phyloP scores from a whole-genome alignment of 2,888 invertebrate genomes.

The Cephus nigrinus region DNA sequence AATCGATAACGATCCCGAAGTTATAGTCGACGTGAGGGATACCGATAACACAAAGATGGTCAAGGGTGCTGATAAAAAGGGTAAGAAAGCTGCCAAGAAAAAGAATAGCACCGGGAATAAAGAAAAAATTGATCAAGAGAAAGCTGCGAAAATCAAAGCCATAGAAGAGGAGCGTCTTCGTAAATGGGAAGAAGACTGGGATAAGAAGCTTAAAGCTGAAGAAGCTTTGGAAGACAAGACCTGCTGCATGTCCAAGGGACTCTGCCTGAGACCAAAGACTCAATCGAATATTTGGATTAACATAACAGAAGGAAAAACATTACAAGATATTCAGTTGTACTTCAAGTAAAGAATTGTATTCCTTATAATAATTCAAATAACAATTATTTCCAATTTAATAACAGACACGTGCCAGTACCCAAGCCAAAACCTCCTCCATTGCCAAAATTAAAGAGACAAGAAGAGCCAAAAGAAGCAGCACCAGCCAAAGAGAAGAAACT shows the following conservation, averaged over 20 bases:
- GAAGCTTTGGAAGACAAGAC: constrained; percentile 34
- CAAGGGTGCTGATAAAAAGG: constrained; percentile 11
- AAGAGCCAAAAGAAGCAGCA: background rate
- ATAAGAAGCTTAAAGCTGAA: constrained; percentile 27
- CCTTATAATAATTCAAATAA: background rate
- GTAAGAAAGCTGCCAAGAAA: constrained; percentile 7
- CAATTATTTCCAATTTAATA: background rate
- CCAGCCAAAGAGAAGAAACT: constrained; percentile 13
- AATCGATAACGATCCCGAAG: constrained; percentile 13
- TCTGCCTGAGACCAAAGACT: constrained; percentile 32
- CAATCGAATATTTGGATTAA: constrained; percentile 46
- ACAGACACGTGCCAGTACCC: constrained; percentile 29
- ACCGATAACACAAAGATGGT: background rate
- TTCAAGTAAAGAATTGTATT: constrained; percentile 36
- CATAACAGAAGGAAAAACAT: constrained; percentile 32
- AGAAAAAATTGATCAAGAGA: constrained; percentile 1
- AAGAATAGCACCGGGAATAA: background rate
- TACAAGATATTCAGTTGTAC: constrained; percentile 37
- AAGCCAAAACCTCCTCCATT: constrained; percentile 28
- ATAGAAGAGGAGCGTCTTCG: constrained; percentile 30
- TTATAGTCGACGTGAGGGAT: constrained; percentile 15
- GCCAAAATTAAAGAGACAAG: constrained; percentile 13
- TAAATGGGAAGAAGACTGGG: constrained; percentile 39
- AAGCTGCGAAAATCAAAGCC: background rate
- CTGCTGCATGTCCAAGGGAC: constrained; percentile 29